phyloP scores from a whole-genome alignment of 2,888 invertebrate species.

The Linnaemya vulpina region DNA sequence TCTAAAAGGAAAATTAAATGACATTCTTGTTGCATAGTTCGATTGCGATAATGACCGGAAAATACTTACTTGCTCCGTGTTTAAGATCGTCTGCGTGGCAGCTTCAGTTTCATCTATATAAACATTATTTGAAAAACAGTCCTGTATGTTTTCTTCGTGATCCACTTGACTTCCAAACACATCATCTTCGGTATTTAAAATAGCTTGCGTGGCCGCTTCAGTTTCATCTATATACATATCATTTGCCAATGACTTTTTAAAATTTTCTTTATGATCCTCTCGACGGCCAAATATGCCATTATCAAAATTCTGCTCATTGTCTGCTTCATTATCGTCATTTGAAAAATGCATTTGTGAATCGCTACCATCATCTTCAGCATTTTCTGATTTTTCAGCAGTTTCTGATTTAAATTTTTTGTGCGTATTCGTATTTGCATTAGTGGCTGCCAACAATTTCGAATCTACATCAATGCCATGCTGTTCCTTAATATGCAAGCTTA shows the following conservation, averaged over 20 bases:
- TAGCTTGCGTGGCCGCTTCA: constrained; percentile 70
- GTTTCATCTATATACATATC: constrained; percentile 67
- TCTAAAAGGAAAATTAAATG: constrained; percentile 73
- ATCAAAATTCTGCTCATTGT: constrained; percentile 24
- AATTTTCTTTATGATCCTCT: constrained; percentile 76
- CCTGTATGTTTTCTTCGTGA: constrained; percentile 76
- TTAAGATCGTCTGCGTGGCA: constrained; percentile 74
- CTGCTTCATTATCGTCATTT: constrained; percentile 68
- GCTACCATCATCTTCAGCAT: constrained; percentile 75
- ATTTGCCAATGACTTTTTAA: constrained; percentile 65
- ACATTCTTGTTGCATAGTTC: neutral
- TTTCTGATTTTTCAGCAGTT: constrained; percentile 75
- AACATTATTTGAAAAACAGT: constrained; percentile 13
- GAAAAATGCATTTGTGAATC: constrained; percentile 45
- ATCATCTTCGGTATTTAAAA: constrained; percentile 76
- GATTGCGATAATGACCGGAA: neutral
- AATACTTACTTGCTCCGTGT: constrained; percentile 77
- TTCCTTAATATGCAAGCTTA: constrained; percentile 88
- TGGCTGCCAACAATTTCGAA: constrained; percentile 54
- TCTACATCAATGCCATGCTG: constrained; percentile 83
- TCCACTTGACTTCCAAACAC: constrained; percentile 65
- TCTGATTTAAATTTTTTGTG: constrained; percentile 53
- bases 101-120: constrained; percentile 68
- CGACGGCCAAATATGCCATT: constrained; percentile 30
- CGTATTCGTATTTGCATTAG: constrained; percentile 16